Conservation (phyloP, 1,140 invertebrate species). For the Latrodectus geometricus region DNA sequence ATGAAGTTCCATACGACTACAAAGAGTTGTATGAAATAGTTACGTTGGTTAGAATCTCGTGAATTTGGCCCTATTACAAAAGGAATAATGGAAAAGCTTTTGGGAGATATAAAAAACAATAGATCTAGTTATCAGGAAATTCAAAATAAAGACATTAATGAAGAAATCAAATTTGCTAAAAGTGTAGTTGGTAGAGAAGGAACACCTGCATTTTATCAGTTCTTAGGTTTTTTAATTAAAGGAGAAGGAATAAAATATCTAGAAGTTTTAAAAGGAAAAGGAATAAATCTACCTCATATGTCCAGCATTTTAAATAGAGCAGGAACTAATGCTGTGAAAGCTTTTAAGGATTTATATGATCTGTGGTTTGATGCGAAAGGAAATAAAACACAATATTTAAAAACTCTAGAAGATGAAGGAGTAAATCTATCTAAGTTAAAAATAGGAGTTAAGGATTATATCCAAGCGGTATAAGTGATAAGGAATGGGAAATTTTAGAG, state of each 20-base stretch:
- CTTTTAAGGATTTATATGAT: slow-evolving; percentile 44
- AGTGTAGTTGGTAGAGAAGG: slow-evolving; percentile 35
- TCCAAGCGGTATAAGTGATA: no score
- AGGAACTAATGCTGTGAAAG: slow-evolving; percentile 16
- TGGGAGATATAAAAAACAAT: slow-evolving; percentile 45
- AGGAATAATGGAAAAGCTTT: slow-evolving; percentile 47
- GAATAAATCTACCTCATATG: slow-evolving; percentile 5
- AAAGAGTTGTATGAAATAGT: slow-evolving; percentile 42
- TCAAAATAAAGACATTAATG: slow-evolving; percentile 17
- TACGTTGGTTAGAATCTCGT: slow-evolving; percentile 47
- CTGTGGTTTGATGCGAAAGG: slow-evolving; percentile 26
- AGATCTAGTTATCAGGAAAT: slow-evolving; percentile 45
- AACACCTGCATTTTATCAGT: no score
- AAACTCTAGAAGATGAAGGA: slow-evolving; percentile 3
- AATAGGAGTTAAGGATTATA: no score
- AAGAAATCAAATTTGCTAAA: slow-evolving; percentile 46
- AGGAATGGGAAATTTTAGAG: no score
- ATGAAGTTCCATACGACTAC: slow-evolving; percentile 23
- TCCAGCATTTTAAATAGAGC: slow-evolving; percentile 9
- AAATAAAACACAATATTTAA: slow-evolving; percentile 26
- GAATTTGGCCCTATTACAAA: slow-evolving; percentile 26
- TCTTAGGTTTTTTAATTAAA: slow-evolving; percentile 31
- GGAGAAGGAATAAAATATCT: slow-evolving; percentile 32
- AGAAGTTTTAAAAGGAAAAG: slow-evolving; percentile 32
- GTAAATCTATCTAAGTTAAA: neutral